Evolutionary conservation across 30 jellyfish, hydroid and myxozoan species (phyloP).

Genomic region (Rhopilema esculentum): DNA sequence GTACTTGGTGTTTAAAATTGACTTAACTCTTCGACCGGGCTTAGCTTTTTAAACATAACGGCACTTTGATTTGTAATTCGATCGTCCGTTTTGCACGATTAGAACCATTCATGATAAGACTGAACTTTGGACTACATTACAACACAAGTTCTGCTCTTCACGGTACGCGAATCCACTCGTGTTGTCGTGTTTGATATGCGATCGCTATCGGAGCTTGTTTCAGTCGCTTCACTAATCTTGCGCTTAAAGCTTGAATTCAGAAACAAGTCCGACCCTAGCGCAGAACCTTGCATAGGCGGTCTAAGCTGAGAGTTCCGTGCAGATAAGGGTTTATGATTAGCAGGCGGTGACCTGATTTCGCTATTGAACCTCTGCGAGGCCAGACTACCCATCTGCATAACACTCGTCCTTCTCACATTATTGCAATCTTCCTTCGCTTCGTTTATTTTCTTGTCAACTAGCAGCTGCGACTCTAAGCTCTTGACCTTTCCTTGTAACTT

Average conservation of each 20-base stretch:
- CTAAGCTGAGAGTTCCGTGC: slow-evolving; percentile 11
- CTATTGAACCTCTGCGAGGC: slow-evolving; percentile 25
- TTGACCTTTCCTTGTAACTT: slow-evolving; percentile 69
- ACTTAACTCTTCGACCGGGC: no score
- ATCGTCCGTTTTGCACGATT: not conserved
- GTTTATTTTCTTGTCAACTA: slow-evolving; percentile 38
- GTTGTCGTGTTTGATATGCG: not conserved
- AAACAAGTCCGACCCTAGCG: slow-evolving; percentile 26
- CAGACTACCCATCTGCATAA: slow-evolving; percentile 41
- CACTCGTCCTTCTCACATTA: slow-evolving; percentile 56
- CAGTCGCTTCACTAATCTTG: slow-evolving; percentile 18
- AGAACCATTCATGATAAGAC: not conserved
- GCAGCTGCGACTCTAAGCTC: slow-evolving; percentile 60
- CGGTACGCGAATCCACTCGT: slow-evolving; percentile 44
- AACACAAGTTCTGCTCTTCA: slow-evolving; percentile 66
- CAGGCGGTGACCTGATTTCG: slow-evolving; percentile 31
- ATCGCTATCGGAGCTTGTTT: not conserved
- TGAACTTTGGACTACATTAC: slow-evolving; percentile 25
- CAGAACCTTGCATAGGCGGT: slow-evolving; percentile 42
- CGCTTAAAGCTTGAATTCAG: slow-evolving; percentile 13
- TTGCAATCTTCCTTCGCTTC: slow-evolving; percentile 65
- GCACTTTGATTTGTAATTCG: not conserved
- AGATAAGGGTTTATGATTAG: slow-evolving; percentile 24
- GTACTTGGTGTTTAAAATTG: no score
- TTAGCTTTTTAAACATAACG: not conserved